These are phyloP conservation scores for Exephanes ischioxanthus DNA, from an alignment of 2,888 invertebrate genomes.

Conservation along the genomic window DNA sequence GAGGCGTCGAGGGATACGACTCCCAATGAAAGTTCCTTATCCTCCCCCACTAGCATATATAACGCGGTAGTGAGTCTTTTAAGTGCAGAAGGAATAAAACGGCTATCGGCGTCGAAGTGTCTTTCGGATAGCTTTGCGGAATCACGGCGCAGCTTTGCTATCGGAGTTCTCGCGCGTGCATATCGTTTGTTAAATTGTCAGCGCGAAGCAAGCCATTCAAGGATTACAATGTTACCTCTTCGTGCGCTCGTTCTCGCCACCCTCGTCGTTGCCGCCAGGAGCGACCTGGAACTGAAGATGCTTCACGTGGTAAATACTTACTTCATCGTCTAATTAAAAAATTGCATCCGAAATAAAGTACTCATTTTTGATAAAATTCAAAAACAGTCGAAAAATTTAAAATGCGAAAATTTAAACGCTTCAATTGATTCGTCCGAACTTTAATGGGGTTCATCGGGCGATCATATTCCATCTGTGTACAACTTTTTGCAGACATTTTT, in stretches of 20 bases:
- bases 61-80: conserved; percentile 55
- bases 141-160: conserved; percentile 41
- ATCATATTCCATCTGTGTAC: too few species aligned
- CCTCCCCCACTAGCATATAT: conserved; percentile 73
- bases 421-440: too few species aligned
- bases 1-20: conserved; percentile 57
- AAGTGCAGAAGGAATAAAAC: conserved; percentile 43
- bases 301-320: conserved; percentile 80
- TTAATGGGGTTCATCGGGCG: too few species aligned
- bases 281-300: conserved; percentile 74
- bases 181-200: background rate
- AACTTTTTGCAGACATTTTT: too few species aligned
- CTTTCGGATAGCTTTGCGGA: conserved; percentile 44
- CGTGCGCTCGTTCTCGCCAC: conserved; percentile 40
- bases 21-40: conserved; percentile 76
- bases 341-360: too few species aligned
- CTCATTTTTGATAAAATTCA: too few species aligned
- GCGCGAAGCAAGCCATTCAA: background rate
- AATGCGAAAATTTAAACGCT: too few species aligned
- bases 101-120: conserved; percentile 32
- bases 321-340: too few species aligned
- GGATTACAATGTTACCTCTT: conserved; percentile 42
- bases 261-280: conserved; percentile 30
- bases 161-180: conserved; percentile 23
- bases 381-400: too few species aligned